Percentiles rank a stretch among this genome's conserved stretches.
Evolutionary conservation across 2,888 invertebrate genomes (phyloP).

Genomic region (Patella caerulea): DNA sequence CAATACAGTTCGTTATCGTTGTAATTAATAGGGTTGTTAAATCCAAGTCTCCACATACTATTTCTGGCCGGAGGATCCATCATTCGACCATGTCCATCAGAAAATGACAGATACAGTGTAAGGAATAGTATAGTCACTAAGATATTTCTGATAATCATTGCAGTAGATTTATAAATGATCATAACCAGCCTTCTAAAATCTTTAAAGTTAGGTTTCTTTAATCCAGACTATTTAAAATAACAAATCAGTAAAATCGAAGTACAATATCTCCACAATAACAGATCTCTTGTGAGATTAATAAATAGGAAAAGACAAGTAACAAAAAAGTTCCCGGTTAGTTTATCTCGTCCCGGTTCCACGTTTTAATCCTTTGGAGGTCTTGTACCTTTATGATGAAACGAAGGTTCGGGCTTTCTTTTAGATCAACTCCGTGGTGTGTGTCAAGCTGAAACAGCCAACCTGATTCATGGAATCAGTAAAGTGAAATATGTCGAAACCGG

Average conservation of each 20-base stretch:
- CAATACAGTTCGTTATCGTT: conserved; percentile 95
- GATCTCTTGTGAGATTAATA: no score
- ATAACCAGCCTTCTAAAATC: no score
- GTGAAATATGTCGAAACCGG: conserved; percentile 1
- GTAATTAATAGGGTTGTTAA: conserved; percentile 92
- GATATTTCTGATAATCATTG: background rate
- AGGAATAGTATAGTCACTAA: background rate
- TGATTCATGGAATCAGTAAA: conserved; percentile 7
- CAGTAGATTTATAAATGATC: no score
- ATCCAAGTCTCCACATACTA: conserved; percentile 95
- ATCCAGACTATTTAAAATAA: no score
- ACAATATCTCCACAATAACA: no score
- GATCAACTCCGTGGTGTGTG: no score
- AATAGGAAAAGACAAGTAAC: no score
- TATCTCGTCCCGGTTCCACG: background rate
- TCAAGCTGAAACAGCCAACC: background rate
- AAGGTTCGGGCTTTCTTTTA: no score
- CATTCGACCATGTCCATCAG: conserved; percentile 77
- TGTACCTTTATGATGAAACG: background rate
- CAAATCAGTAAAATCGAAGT: no score
- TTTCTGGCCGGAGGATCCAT: conserved; percentile 95
- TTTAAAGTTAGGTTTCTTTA: no score
- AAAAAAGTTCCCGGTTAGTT: no score
- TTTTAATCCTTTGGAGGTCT: background rate
- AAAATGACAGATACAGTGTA: background rate